Evolutionary conservation across 2,797 vertebrate species (phyloP).

Genomic region (Odontamblyopus rebecca): DNA sequence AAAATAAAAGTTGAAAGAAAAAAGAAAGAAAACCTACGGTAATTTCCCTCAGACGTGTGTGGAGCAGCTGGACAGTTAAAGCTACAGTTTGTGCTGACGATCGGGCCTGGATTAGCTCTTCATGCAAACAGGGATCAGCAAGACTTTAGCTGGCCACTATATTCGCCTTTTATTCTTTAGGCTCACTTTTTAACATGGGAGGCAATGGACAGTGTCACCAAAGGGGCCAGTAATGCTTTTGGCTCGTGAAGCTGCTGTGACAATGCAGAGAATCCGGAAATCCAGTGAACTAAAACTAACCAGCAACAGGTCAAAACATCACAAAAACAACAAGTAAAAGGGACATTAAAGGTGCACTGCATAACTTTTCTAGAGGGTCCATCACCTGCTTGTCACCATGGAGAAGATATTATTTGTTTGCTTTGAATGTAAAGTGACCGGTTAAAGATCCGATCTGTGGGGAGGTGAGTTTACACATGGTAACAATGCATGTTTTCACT

Average conservation of each 20-base stretch:
- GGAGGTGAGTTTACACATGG: too few species aligned
- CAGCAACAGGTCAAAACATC: constrained; percentile 43
- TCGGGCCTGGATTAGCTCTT: constrained; percentile 72
- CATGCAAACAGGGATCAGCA: constrained; percentile 79
- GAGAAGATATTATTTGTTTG: too few species aligned
- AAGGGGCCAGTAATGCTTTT: constrained; percentile 60
- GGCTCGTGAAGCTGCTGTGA: constrained; percentile 56
- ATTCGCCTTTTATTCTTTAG: constrained; percentile 70
- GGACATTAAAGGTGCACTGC: neutral
- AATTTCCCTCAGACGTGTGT: constrained; percentile 31
- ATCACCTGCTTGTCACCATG: too few species aligned
- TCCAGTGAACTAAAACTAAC: constrained; percentile 59
- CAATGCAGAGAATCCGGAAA: constrained; percentile 63
- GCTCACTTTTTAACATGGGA: constrained; percentile 67
- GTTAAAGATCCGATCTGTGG: too few species aligned
- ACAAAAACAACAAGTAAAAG: constrained; percentile 21
- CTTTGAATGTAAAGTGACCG: too few species aligned
- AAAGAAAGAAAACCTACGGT: neutral
- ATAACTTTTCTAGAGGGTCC: too few species aligned
- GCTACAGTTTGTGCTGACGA: constrained; percentile 78
- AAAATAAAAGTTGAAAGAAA: constrained; percentile 10
- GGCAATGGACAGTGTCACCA: constrained; percentile 30
- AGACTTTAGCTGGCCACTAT: constrained; percentile 75
- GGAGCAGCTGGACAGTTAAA: constrained; percentile 56
- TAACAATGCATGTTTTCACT: too few species aligned